Base-by-base conservation (phyloP, 2,113 vertebrate genomes). In the Oryzias javanicus region DNA sequence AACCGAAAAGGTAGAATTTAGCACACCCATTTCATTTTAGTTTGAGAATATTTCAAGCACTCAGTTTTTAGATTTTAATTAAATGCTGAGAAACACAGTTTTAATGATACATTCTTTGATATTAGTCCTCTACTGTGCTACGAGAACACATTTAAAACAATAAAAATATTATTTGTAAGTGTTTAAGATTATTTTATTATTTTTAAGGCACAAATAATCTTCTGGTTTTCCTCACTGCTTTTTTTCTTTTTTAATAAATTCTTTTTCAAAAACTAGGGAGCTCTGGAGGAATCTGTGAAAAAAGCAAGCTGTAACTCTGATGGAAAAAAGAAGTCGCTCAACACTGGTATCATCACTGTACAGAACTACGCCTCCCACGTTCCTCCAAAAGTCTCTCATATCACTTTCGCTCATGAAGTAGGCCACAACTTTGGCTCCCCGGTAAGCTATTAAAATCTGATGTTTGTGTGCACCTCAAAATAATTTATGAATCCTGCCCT, bases 381-480 rank as follows among this genome's bases (percentile, higher is more conserved):
- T 4, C 97, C 97, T 41, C 96, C 97, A 13, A 99, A 99, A 84
- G 97, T 99, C 77, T 99, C 97, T 59, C 97, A 99, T 70, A 99
- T 99, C 75, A 99, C 97, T 53, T 99, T 99, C 81, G 97, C 97
- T 42, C 97, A 99, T 73, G 97, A 99, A 88, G 96, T 99, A 59
- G 97, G 97, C 61, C 97, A 99, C 91, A 99, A 99, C 89, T 99
- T 99, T 81, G 97, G 97, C 58, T 99, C 97, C 55, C 97, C 97
- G 80, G 97, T 99, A 91, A 96, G 97, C 94, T 80, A 63, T 29
- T 46, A 22, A 27, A 47, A 68, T 44, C 48, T 58, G 35, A 40
- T 24, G 48, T 70, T 78, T 47, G 61, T 60, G 29, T 24, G 14
- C 5, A 4, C 24, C 14, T 54, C 51, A 46, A 65, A 35, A 6